phyloP scores from a whole-genome alignment of 2,113 vertebrate species.

The Cygnus buccinator region DNA sequence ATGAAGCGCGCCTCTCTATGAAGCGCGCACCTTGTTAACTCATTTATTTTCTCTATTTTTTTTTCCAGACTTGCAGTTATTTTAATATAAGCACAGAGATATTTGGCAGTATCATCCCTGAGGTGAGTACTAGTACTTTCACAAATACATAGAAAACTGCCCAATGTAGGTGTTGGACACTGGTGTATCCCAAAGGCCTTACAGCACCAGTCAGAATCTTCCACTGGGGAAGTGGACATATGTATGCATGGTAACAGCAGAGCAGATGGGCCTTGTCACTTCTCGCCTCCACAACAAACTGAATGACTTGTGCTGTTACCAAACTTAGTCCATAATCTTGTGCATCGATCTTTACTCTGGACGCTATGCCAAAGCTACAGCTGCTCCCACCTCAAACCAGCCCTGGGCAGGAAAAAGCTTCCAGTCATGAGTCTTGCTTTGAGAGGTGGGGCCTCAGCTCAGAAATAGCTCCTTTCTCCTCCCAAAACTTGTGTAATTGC shows the following conservation, averaged over 20 bases:
- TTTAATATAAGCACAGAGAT: slow-evolving; percentile 69
- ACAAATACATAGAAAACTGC: background rate
- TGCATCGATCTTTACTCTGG: background rate
- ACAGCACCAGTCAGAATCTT: background rate
- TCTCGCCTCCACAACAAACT: background rate
- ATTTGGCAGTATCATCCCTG: slow-evolving; percentile 69
- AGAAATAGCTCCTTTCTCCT: background rate
- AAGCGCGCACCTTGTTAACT: background rate
- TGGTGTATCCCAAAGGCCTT: background rate
- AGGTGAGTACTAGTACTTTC: slow-evolving; percentile 56
- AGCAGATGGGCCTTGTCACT: background rate
- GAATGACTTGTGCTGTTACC: background rate
- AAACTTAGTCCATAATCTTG: background rate
- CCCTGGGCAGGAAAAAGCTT: background rate
- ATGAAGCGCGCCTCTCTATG: too few species aligned
- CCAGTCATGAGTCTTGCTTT: background rate
- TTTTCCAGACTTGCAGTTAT: slow-evolving; percentile 69
- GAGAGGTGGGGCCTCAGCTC: background rate
- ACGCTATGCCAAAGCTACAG: background rate
- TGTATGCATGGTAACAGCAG: background rate
- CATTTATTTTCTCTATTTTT: background rate
- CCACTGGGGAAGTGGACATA: accelerated
- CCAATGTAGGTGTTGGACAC: background rate
- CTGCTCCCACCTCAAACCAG: background rate
- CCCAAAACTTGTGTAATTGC: background rate